Evolutionary conservation across 2,113 vertebrate species (phyloP).

Genomic region (Aplodontia rufa): DNA sequence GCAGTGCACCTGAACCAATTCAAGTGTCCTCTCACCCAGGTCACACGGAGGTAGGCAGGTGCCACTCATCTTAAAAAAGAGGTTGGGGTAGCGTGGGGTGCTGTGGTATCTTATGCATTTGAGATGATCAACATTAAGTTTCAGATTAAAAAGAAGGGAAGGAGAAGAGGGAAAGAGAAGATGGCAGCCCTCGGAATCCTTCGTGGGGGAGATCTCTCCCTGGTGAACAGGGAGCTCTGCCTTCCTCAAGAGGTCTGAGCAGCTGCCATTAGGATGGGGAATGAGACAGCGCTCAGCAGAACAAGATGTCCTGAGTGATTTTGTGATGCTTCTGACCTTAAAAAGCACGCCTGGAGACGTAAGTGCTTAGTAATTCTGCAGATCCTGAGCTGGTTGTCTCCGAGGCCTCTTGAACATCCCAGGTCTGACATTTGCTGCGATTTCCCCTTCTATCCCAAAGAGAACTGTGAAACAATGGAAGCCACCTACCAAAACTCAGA

Average conservation of each 20-base stretch:
- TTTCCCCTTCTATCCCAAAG: not conserved
- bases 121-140: conserved; percentile 23
- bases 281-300: not conserved
- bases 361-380: not conserved
- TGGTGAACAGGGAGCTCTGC: conserved; percentile 54
- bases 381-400: not conserved
- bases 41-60: not conserved
- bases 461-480: not conserved
- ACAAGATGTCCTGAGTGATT: conserved; percentile 23
- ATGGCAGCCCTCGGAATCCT: not conserved
- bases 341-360: not conserved
- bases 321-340: conserved; percentile 58
- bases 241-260: not conserved
- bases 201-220: conserved; percentile 56
- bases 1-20: not conserved
- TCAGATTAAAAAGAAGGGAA: conserved; percentile 58
- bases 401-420: not conserved
- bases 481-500: not conserved
- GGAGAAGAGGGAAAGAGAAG: conserved; percentile 1
- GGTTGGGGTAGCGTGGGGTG: no score
- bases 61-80: not conserved
- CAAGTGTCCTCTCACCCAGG: not conserved
- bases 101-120: not conserved
- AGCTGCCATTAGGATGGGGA: not conserved
- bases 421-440: not conserved